Base-by-base conservation (phyloP, 2,113 vertebrate genomes). In the Syngnathus scovelli region DNA sequence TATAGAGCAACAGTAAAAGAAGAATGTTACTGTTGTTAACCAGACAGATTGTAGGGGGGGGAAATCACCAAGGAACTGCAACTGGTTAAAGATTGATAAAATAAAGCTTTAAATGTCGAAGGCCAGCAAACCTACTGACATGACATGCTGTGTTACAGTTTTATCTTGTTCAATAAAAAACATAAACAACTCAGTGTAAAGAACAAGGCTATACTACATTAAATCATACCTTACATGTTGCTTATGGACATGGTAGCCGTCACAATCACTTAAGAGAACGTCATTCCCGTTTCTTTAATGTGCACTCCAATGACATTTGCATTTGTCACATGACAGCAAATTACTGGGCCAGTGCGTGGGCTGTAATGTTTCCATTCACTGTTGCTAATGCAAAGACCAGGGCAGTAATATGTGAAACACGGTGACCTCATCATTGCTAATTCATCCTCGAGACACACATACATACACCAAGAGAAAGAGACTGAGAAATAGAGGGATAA, bases 261-360 rank as follows among this genome's bases (percentile, higher is more conserved):
- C 78, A 79, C 64, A 73, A 71, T 78, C 70, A 68, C 81, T 87
- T 75, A 76, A 36, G 37, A 65, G 44, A 87, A 73, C 86, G 79
- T 72, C 69, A 83, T 83, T 58, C 63, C 18, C 19, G 23, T 70
- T 43, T n/a, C 37, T 72, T 67, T 82, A 61, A 55, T 59, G 67
- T 49, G 78, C 51, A 51, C 36, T 44, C 19, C 66, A 56, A 61
- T 71, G 68, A 85, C 79, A 81, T 80, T 83, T 87, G 46, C 76
- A 87, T 84, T 85, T 77, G 60, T 71, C 68, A 68, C 70, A 76
- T 73, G 66, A 75, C 71, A 68, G 70, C 65, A 68, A 76, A 77
- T 84, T 74, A 78, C 49, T 7, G 37, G 59, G 61, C 15, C 37
- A 16, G 23, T 13, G 68, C 15, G 7, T 49, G 18, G 39, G 64